phyloP scores from a whole-genome alignment of 2,113 vertebrate species.

The Serinus canaria region DNA sequence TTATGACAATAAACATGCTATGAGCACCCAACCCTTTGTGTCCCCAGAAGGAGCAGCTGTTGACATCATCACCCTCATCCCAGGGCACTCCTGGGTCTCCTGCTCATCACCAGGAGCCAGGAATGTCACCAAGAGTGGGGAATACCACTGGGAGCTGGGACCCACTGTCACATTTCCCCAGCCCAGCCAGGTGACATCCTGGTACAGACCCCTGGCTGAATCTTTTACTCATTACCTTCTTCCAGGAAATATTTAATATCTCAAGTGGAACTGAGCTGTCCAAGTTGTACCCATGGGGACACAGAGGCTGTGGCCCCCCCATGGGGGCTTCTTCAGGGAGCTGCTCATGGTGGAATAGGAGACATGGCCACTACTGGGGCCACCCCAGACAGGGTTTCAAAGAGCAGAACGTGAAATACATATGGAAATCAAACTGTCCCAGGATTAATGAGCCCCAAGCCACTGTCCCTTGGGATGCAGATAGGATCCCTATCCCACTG shows the following conservation, averaged over 20 bases:
- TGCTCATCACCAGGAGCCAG: background rate
- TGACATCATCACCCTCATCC: background rate
- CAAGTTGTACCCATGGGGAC: background rate
- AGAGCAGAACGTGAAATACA: background rate
- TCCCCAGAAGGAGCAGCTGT: background rate
- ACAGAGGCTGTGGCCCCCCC: background rate
- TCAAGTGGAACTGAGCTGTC: too few species aligned
- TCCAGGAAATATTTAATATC: background rate
- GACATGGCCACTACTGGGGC: background rate
- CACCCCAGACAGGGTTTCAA: background rate
- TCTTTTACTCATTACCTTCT: background rate
- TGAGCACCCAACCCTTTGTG: background rate
- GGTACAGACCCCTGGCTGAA: background rate
- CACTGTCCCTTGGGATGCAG: background rate
- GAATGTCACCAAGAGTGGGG: background rate
- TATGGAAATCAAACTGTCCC: accelerated
- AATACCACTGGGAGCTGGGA: background rate
- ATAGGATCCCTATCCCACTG: background rate
- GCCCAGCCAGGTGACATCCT: background rate
- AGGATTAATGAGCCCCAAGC: background rate
- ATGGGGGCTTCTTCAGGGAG: background rate
- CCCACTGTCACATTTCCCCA: background rate
- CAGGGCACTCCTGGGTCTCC: background rate
- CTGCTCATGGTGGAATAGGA: background rate
- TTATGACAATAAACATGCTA: background rate